Evolutionary conservation across 2,888 invertebrate genomes (phyloP).

Genomic region (Polymixis flavicincta): DNA sequence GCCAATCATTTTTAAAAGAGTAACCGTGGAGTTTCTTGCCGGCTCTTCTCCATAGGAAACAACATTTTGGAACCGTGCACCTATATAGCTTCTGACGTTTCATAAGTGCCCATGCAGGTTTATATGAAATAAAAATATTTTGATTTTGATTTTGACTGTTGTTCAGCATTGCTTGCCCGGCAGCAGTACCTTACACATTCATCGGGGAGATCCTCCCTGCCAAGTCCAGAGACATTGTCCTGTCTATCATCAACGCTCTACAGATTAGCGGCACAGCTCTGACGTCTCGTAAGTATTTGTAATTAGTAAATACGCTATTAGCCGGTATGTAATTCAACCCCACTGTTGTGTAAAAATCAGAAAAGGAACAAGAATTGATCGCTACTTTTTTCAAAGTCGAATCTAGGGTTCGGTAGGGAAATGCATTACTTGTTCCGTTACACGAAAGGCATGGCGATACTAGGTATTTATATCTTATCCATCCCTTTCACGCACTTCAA

Average conservation of each 20-base stretch:
- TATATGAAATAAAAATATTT: no score
- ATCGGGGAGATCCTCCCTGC: slow-evolving; percentile 85
- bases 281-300: slow-evolving; percentile 83
- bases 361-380: background rate
- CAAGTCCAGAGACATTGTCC: slow-evolving; percentile 80
- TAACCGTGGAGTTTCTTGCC: no score
- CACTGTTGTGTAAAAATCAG: background rate
- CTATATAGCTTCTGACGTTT: no score
- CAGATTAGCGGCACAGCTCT: slow-evolving; percentile 83
- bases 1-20: no score
- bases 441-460: background rate
- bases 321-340: background rate
- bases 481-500: background rate
- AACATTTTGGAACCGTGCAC: no score
- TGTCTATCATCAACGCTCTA: slow-evolving; percentile 84
- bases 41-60: no score
- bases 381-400: background rate
- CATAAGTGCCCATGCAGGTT: no score
- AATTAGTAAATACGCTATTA: background rate
- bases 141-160: no score
- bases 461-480: background rate
- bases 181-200: slow-evolving; percentile 85
- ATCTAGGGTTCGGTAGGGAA: background rate
- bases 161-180: slow-evolving; percentile 85
- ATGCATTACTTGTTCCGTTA: background rate